Base-by-base conservation (phyloP, 2,797 vertebrate species). In the Notolepis coatsorum region DNA sequence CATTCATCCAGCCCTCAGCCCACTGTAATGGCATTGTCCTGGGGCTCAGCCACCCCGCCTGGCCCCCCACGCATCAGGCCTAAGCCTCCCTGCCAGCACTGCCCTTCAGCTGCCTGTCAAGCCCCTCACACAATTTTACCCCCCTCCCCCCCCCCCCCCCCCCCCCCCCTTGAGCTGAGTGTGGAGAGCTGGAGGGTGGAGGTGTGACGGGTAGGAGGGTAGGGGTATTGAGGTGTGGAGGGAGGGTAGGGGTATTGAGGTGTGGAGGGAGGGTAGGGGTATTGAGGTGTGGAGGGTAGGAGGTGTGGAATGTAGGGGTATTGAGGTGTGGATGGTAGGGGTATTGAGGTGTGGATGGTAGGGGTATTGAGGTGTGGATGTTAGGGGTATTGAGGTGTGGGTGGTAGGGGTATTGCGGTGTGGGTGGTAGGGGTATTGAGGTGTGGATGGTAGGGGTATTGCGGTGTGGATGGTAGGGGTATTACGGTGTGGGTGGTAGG, bases 21-120 rank as follows among this genome's bases (percentile, higher is more conserved):
- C 80, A 89, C 84, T 88, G 90, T 91, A 90, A 87, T 91, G 85
- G 77, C 75, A 83, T 81, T 92, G 89, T 85, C 88, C 90, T 84
- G 75, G 46, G 6, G 60, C 48, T 89, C 72, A 79, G 69, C 79
- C 72, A 61, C 80, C 83, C 31, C 37, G 27, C 76, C 81, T 68
- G 85, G 73, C 76, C 86, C 82, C 79, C 84, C 85, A 82, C 63
- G 28, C 74, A 70, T 53, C 83, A 79, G 81, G 59, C 84, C 77
- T 47, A 72, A 77, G 84, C 86, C 73, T 84, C 84, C 73, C 80
- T 85, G 80, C 82, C 81, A 85, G 81, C 65, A 12, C 66, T 69
- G 77, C 80, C 66, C 84, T 76, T 90, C 86, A 85, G 80, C 84
- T 80, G 82, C 76, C 76, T 76, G 81, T 90, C 89, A 85, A 17